Base-by-base conservation (phyloP, 2,113 vertebrate species). In the Hypomesus transpacificus region DNA sequence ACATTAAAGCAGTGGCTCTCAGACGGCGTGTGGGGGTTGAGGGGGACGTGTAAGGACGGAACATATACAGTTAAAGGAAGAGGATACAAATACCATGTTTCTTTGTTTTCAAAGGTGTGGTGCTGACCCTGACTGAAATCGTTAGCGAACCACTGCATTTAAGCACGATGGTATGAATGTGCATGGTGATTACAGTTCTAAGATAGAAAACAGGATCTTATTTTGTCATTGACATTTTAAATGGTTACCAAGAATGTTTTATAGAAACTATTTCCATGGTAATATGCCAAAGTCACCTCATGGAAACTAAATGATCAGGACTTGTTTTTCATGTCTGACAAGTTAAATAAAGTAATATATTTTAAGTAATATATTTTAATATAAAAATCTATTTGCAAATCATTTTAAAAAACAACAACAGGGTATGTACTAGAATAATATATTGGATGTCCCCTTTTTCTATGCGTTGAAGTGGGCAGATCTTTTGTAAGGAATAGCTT, bases 321-420 rank as follows among this genome's bases (percentile, higher is more conserved):
- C 75, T 84, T 84, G 76, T 90, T 91, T 89, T 83, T 83, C 82
- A 79, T 82, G 82, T 90, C 70, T 86, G 80, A 85, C 71, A 87
- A 83, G 85, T 85, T 87, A 87, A 86, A 79, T 78, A 90, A 90
- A 92, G 88, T 93, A 93, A 92, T 93, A 91, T 93, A 93, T 92
- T 93, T 92, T 91, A 89, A 90, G 85, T 89, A 88, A 91, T 92
- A 92, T 92, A 92, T 93, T 93, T 93, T 91, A 90, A 87, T 90
- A 90, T 85, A 76, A 86, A 86, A 87, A 60, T 81, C 75, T 88
- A 89, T 90, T 90, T 90, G 81, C 85, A 88, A 87, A 86, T 89
- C 82, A 80, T 85, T 86, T 89, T 87, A 83, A 79, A 84, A 87
- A n/a, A 66, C 21, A 85, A 85, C 79, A 86, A 91, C 91, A 92